Percentiles rank a stretch among this genome's conserved stretches.
phyloP scores from a whole-genome alignment of 2,797 vertebrate genomes.

The Arremon brunneinucha region DNA sequence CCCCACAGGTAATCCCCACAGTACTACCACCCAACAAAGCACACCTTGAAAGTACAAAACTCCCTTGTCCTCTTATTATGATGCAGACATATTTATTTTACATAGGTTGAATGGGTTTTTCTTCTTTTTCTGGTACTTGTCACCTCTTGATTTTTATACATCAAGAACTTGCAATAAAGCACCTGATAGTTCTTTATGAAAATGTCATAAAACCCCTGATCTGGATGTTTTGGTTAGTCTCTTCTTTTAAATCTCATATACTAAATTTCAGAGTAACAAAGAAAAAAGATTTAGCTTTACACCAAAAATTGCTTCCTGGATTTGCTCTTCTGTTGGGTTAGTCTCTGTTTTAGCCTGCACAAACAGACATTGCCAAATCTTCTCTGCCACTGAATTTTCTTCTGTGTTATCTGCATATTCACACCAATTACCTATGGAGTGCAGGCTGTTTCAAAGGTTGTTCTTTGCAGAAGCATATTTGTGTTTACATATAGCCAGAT shows the following conservation, averaged over 20 bases:
- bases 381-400: neutral
- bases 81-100: neutral
- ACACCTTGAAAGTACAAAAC: neutral
- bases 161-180: neutral
- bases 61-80: neutral
- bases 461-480: neutral
- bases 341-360: neutral
- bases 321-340: neutral
- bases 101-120: neutral
- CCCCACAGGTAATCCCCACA: neutral
- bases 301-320: neutral
- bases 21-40: neutral
- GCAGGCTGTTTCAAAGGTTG: neutral
- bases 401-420: neutral
- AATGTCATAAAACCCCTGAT: neutral
- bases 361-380: neutral
- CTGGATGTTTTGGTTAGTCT: neutral
- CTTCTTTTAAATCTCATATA: neutral
- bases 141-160: neutral
- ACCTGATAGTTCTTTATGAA: neutral
- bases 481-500: neutral
- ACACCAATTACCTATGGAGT: neutral
- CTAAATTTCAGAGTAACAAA: neutral
- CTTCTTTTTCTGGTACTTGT: neutral
- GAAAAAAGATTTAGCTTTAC: neutral